phyloP scores from a whole-genome alignment of 2,113 vertebrate genomes.

The Passer montanus region DNA sequence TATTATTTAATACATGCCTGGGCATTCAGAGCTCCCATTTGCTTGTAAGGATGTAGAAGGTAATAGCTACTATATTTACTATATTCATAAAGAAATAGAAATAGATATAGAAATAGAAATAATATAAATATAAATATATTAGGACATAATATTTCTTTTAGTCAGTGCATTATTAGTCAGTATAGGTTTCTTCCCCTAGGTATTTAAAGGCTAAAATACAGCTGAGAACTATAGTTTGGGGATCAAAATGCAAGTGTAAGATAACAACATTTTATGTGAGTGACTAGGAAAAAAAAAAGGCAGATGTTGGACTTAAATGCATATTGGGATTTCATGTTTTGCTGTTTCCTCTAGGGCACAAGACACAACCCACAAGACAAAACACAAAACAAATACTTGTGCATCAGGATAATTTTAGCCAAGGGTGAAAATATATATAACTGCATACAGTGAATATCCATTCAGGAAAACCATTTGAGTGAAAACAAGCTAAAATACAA shows the following conservation, averaged over 20 bases:
- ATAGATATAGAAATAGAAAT: too few relatives aligned
- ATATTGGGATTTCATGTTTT: not conserved
- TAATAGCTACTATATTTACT: not conserved
- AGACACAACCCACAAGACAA: not conserved
- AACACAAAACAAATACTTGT: not conserved
- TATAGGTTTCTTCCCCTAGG: not conserved
- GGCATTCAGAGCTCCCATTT: not conserved
- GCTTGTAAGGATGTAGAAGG: not conserved
- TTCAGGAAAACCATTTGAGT: not conserved
- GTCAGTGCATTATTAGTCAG: not conserved
- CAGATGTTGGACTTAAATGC: not conserved
- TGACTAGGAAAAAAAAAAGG: not conserved
- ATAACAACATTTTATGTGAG: not conserved
- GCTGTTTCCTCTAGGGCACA: not conserved
- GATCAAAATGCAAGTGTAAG: not conserved
- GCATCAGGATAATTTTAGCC: not conserved
- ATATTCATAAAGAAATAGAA: not conserved
- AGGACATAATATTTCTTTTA: not conserved
- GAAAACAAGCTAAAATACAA: not conserved
- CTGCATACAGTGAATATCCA: not conserved
- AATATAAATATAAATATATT: not conserved
- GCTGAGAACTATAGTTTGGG: not conserved
- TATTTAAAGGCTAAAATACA: not conserved
- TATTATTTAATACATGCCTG: not conserved
- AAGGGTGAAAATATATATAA: not conserved